Conservation (phyloP, 2,797 vertebrate species). For the Discoglossus pictus region DNA sequence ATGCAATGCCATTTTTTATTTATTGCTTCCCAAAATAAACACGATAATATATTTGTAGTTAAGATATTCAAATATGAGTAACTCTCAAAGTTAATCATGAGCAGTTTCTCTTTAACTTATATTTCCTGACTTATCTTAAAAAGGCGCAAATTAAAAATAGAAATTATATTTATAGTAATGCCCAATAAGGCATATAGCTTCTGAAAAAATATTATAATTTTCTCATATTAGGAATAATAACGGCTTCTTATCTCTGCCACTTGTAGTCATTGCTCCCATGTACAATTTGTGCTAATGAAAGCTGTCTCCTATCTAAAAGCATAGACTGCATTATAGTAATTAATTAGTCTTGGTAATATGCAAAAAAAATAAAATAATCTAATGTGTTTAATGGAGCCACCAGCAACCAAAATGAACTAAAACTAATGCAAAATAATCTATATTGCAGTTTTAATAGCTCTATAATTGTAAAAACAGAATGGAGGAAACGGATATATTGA, state of each 20-base stretch:
- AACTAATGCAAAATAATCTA: constrained; percentile 46
- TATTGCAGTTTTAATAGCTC: constrained; percentile 49
- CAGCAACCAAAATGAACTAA: constrained; percentile 37
- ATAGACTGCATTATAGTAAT: constrained; percentile 46
- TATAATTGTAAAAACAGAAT: constrained; percentile 49
- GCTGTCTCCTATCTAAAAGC: constrained; percentile 47
- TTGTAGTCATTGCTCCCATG: constrained; percentile 33
- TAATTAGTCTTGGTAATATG: constrained; percentile 46
- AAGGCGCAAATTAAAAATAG: constrained; percentile 17
- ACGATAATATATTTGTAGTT: too few relatives aligned
- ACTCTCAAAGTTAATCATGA: too few relatives aligned
- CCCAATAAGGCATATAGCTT: constrained; percentile 17
- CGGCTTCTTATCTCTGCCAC: constrained; percentile 41
- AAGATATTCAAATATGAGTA: too few relatives aligned
- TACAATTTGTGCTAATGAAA: constrained; percentile 40
- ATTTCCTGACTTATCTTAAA: too few relatives aligned
- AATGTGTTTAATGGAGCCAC: constrained; percentile 36
- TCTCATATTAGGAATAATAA: constrained; percentile 43
- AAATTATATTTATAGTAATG: constrained; percentile 11
- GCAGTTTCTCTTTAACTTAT: too few relatives aligned
- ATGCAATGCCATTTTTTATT: too few relatives aligned
- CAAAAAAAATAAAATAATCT: too few relatives aligned
- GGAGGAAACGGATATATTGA: constrained; percentile 57
- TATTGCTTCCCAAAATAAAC: too few relatives aligned
- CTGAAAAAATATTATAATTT: constrained; percentile 36